Evolutionary conservation across 1,140 invertebrate genomes (phyloP).

Genomic region (Zaprionus davidi): DNA sequence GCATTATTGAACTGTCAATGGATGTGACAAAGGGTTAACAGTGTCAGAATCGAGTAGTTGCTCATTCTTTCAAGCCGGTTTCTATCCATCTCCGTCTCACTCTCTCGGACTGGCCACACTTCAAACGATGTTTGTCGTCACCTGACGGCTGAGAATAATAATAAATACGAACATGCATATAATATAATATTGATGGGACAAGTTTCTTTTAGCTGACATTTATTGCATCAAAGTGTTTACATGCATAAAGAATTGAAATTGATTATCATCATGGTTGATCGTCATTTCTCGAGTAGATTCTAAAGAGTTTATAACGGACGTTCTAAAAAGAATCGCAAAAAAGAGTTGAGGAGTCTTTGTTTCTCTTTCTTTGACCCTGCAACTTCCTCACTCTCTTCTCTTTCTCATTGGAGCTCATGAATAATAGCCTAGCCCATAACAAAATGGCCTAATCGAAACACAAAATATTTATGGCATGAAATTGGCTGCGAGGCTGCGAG

Average conservation of each 20-base stretch:
- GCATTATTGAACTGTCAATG: constrained; percentile 82
- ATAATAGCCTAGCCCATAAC: constrained; percentile 14
- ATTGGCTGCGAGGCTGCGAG: constrained; percentile 22
- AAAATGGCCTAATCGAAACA: constrained; percentile 30
- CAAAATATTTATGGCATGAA: constrained; percentile 57
- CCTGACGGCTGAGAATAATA: constrained; percentile 13
- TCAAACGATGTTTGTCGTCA: constrained; percentile 20
- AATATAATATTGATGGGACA: constrained; percentile 25
- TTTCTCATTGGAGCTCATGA: background rate
- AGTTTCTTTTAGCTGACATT: constrained; percentile 24
- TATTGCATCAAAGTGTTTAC: constrained; percentile 18
- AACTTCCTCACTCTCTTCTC: background rate
- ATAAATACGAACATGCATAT: constrained; percentile 6
- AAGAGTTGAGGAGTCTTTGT: background rate
- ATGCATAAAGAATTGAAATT: constrained; percentile 33
- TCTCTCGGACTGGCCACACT: background rate
- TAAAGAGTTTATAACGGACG: background rate
- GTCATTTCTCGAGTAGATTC: background rate
- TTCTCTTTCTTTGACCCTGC: background rate
- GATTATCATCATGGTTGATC: constrained; percentile 10
- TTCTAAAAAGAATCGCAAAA: constrained; percentile 1
- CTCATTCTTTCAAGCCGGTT: constrained; percentile 45
- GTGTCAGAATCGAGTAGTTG: constrained; percentile 70
- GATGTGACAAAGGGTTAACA: constrained; percentile 79
- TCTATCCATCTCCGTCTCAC: background rate